Conservation (phyloP, 1,140 invertebrate species). For the Achroia grisella region DNA sequence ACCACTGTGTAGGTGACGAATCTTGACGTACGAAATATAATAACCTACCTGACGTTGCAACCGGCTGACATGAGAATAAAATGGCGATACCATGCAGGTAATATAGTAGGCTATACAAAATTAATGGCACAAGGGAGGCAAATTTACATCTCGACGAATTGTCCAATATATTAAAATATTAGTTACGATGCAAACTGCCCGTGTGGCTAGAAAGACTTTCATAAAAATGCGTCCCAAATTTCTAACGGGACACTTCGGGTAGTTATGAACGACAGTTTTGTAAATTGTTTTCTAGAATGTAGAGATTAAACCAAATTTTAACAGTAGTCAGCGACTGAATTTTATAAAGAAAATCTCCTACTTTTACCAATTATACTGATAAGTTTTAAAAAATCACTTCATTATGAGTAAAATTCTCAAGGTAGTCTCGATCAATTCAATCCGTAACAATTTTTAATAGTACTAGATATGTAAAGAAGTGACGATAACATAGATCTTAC, state of each 20-base stretch:
- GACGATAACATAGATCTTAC: constrained; percentile 49
- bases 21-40: constrained; percentile 22
- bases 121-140: constrained; percentile 69
- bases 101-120: constrained; percentile 49
- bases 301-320: constrained; percentile 52
- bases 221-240: constrained; percentile 32
- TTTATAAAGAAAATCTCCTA: constrained; percentile 58
- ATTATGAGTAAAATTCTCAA: constrained; percentile 33
- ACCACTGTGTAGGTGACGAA: constrained; percentile 10
- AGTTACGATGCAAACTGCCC: constrained; percentile 52
- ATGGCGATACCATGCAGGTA: constrained; percentile 38
- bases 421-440: constrained; percentile 42
- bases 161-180: constrained; percentile 36
- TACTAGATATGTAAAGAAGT: constrained; percentile 47
- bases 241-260: constrained; percentile 39
- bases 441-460: constrained; percentile 44
- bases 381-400: constrained; percentile 41
- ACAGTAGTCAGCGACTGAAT: constrained; percentile 67
- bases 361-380: constrained; percentile 54
- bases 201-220: constrained; percentile 31
- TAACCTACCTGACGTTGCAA: constrained; percentile 44
- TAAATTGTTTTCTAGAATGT: constrained; percentile 65
- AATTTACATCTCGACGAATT: constrained; percentile 35
- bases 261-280: constrained; percentile 45
- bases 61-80: constrained; percentile 43